Conservation (phyloP, 2,797 vertebrate species). For the Percopsis omiscomaycus region DNA sequence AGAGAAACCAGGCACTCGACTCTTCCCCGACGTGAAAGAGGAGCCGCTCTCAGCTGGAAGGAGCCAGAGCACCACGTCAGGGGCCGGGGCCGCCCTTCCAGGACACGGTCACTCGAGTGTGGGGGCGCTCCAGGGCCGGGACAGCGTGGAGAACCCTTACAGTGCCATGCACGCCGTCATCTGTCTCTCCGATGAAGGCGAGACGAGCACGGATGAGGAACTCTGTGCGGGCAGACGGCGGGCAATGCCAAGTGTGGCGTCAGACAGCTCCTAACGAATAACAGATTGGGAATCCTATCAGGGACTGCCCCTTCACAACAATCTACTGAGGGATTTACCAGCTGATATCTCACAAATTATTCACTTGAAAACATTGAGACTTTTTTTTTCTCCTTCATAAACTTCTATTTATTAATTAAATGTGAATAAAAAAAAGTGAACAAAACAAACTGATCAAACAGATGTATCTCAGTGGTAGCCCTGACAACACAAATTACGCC, state of each 20-base stretch:
- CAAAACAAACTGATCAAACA: background rate
- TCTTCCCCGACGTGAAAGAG: background rate
- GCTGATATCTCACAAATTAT: background rate
- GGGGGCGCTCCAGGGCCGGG: background rate
- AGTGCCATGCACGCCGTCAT: slow-evolving; percentile 23
- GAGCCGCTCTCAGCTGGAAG: background rate
- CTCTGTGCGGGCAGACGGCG: slow-evolving; percentile 6
- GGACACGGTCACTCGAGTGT: background rate
- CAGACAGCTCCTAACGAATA: background rate
- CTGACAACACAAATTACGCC: background rate
- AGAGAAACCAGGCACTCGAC: background rate
- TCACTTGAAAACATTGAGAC: background rate
- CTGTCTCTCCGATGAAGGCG: slow-evolving; percentile 33
- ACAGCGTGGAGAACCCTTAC: slow-evolving; percentile 29
- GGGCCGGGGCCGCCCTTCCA: too few relatives aligned
- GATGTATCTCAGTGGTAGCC: background rate
- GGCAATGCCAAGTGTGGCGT: background rate
- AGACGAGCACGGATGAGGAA: background rate
- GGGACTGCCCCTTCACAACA: background rate
- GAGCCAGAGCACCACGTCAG: too few relatives aligned
- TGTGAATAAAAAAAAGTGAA: background rate
- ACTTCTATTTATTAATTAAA: background rate
- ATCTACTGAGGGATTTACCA: background rate
- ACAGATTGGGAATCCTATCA: background rate
- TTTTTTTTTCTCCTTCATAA: background rate